Conservation (phyloP, 2,888 invertebrate genomes). For the Aleiodes alternator region DNA sequence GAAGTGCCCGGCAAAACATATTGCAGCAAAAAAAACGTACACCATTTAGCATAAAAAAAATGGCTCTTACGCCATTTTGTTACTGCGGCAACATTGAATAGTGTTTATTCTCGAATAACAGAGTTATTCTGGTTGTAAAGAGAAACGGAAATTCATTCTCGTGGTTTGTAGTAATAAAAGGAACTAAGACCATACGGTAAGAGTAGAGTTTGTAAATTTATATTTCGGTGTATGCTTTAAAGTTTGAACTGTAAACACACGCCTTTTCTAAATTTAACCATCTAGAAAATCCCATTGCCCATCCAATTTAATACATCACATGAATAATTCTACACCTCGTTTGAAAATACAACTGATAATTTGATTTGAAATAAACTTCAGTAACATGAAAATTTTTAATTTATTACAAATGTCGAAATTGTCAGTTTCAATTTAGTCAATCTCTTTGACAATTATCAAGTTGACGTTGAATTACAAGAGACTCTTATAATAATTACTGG, state of each 20-base stretch:
- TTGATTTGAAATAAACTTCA: background rate
- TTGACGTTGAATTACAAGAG: conserved; percentile 11
- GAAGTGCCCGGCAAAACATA: no score
- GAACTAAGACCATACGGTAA: background rate
- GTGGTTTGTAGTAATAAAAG: background rate
- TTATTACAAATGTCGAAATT: conserved; percentile 22
- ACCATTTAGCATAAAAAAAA: no score
- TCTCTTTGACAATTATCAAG: conserved; percentile 6
- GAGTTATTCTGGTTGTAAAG: background rate
- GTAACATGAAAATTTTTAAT: conserved; percentile 8
- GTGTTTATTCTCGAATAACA: background rate
- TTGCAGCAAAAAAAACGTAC: no score
- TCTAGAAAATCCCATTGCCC: background rate
- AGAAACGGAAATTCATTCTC: conserved; percentile 24
- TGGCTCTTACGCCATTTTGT: no score
- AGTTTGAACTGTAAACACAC: conserved; percentile 1
- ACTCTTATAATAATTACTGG: conserved; percentile 21
- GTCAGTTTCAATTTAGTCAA: conserved; percentile 23
- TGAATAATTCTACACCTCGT: conserved; percentile 3
- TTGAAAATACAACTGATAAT: conserved; percentile 11
- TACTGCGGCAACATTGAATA: background rate
- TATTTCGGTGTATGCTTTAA: conserved; percentile 3
- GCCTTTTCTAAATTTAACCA: conserved; percentile 24
- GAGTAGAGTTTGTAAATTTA: conserved; percentile 3
- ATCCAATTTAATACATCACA: background rate